phyloP scores from a whole-genome alignment of 1,140 invertebrate genomes.

The Acromyrmex charruanus region DNA sequence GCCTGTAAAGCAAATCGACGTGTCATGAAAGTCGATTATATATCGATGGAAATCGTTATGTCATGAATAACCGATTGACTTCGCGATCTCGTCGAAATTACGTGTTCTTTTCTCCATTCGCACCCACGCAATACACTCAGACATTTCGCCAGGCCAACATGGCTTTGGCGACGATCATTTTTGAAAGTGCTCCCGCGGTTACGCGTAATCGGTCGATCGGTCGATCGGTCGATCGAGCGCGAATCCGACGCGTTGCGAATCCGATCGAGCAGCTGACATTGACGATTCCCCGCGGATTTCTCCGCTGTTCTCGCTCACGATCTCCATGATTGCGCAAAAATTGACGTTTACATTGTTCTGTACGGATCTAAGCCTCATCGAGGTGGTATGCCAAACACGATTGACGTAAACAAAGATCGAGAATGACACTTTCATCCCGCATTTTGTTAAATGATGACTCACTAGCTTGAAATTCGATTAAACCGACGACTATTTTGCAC shows the following conservation, averaged over 20 bases:
- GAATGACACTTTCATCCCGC: constrained; percentile 35
- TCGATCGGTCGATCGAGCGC: neutral
- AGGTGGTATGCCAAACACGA: neutral
- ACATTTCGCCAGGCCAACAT: neutral
- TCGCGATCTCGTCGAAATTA: neutral
- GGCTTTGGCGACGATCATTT: constrained; percentile 4
- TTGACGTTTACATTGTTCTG: neutral
- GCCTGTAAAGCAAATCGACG: neutral
- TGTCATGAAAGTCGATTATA: constrained; percentile 11
- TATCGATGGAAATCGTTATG: neutral
- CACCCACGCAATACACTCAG: neutral
- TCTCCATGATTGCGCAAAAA: neutral
- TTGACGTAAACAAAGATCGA: constrained; percentile 23
- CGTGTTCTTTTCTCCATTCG: neutral
- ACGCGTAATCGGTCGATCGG: neutral
- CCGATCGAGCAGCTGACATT: constrained; percentile 14
- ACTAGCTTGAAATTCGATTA: constrained; percentile 31
- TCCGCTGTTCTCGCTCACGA: neutral
- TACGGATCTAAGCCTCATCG: constrained; percentile 3
- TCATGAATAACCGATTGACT: constrained; percentile 1
- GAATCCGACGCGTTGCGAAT: neutral
- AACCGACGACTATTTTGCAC: constrained; percentile 21
- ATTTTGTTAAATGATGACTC: constrained; percentile 36
- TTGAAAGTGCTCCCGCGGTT: constrained; percentile 18
- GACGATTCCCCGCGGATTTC: constrained; percentile 18